These are phyloP conservation scores for Aphelenchoides besseyi DNA, from an alignment of 1,140 invertebrate species.

Conservation along the genomic window DNA sequence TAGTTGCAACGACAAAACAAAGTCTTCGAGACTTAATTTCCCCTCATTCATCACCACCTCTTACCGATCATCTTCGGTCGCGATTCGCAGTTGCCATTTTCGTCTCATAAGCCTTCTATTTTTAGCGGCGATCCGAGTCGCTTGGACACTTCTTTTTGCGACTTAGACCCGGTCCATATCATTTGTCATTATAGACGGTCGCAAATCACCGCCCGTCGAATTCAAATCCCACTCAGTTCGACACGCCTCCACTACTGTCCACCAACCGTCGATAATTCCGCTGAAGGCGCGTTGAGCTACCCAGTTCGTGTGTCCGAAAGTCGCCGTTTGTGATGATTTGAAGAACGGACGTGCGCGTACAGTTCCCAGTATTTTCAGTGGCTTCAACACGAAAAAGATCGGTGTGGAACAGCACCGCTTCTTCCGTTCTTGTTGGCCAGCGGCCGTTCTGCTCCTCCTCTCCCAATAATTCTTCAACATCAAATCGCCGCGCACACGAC, in stretches of 20 bases:
- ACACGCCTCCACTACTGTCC: background rate
- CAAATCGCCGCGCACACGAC: conserved; percentile 4
- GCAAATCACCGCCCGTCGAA: background rate
- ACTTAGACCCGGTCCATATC: background rate
- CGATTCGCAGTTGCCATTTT: background rate
- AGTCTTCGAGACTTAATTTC: no score
- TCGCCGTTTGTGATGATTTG: background rate
- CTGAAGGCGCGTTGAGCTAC: background rate
- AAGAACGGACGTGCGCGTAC: background rate
- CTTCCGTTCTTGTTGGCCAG: background rate
- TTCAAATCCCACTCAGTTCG: background rate
- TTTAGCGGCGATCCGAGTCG: background rate
- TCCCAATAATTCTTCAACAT: background rate
- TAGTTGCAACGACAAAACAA: no score
- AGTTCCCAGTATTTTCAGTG: background rate
- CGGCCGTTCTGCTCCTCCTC: background rate
- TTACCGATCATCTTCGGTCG: background rate
- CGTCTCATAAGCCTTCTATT: background rate
- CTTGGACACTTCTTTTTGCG: background rate
- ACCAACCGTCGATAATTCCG: background rate
- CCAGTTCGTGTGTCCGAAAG: background rate
- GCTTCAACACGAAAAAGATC: background rate
- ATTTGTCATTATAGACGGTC: background rate
- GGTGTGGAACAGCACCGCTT: background rate
- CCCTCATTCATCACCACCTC: background rate